phyloP scores from a whole-genome alignment of 1,140 invertebrate species.

The Drosophila sucinea region DNA sequence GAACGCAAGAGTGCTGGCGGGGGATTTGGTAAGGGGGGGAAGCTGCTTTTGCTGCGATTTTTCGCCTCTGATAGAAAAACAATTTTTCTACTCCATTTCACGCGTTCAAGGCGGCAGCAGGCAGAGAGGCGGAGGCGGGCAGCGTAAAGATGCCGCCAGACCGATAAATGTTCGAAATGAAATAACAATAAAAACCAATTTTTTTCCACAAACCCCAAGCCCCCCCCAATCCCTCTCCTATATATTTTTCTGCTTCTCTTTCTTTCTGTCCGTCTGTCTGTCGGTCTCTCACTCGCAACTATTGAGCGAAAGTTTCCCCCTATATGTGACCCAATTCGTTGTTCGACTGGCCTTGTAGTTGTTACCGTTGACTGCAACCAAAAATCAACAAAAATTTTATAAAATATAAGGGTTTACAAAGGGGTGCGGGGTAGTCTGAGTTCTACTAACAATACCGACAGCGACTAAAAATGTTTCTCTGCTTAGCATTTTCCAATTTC shows the following conservation, averaged over 20 bases:
- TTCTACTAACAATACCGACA: too few species aligned
- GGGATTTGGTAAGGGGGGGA: not conserved
- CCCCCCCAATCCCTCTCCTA: not conserved
- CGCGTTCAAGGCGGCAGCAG: constrained; percentile 71
- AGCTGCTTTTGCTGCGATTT: constrained; percentile 63
- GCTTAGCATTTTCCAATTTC: too few species aligned
- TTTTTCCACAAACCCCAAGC: constrained; percentile 57
- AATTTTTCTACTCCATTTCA: constrained; percentile 81
- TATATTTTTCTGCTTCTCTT: not conserved
- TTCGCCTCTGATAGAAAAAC: constrained; percentile 80
- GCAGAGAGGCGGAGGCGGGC: constrained; percentile 30
- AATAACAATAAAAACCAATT: constrained; percentile 79
- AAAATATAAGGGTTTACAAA: too few species aligned
- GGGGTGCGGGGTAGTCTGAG: too few species aligned
- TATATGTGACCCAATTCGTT: constrained; percentile 58
- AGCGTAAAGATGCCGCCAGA: constrained; percentile 75
- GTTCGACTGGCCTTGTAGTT: constrained; percentile 30
- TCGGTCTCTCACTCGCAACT: constrained; percentile 14
- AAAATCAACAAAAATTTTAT: constrained; percentile 2
- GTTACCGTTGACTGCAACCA: constrained; percentile 40
- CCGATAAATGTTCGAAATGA: constrained; percentile 76
- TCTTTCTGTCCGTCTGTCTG: not conserved
- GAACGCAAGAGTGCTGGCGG: constrained; percentile 31
- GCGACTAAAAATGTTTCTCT: too few species aligned
- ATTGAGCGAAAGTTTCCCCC: constrained; percentile 47